phyloP scores from a whole-genome alignment of 2,113 vertebrate genomes.

The Oreochromis aureus region DNA sequence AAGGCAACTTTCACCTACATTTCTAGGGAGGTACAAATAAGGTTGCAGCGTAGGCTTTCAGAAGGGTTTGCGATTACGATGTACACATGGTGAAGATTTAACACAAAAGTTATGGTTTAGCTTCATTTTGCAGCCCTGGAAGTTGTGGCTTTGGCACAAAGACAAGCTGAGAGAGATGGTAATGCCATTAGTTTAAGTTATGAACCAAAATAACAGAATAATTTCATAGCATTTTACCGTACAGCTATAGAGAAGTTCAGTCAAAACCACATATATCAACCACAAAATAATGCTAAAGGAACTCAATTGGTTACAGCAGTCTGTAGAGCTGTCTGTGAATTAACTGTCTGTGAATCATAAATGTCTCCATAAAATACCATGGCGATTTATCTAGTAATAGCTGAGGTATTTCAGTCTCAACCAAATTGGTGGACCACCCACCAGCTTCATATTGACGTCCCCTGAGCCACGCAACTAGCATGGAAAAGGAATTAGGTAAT shows the following conservation, averaged over 20 bases:
- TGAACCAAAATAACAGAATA: not conserved
- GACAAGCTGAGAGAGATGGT: not conserved
- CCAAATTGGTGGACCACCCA: not conserved
- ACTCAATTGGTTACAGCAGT: not conserved
- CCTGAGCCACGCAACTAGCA: not conserved
- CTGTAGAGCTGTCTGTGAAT: not conserved
- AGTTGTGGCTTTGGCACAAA: not conserved
- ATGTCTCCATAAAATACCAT: not conserved
- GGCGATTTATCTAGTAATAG: not conserved
- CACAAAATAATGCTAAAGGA: not conserved
- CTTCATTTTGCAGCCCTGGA: not conserved
- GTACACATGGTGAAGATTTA: not conserved
- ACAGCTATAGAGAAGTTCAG: not conserved
- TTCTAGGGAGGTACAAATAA: not conserved
- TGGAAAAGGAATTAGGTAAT: not conserved
- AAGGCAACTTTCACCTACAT: not conserved
- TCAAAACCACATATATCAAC: not conserved
- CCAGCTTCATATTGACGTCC: not conserved
- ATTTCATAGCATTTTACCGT: not conserved
- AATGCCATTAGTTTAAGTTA: not conserved
- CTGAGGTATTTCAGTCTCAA: not conserved
- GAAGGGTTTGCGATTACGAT: not conserved
- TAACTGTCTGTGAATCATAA: not conserved
- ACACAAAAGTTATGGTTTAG: not conserved
- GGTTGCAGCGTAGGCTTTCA: not conserved